Conservation (phyloP, 2,113 vertebrate species). For the Trichechus manatus region DNA sequence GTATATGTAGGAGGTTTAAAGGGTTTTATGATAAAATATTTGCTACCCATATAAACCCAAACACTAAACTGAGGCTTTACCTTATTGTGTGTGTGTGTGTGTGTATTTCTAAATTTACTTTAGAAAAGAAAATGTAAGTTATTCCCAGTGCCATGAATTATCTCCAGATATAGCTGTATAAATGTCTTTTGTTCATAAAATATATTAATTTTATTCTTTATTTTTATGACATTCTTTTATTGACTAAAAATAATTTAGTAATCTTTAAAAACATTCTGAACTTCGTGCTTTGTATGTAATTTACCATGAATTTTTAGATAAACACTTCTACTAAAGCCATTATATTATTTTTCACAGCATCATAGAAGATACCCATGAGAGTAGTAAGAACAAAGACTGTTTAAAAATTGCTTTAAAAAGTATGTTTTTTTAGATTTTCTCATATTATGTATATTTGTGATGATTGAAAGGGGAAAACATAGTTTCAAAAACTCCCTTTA, state of each 20-base stretch:
- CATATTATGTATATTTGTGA: not conserved
- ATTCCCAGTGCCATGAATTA: constrained; percentile 2
- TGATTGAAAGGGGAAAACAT: not conserved
- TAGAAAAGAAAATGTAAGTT: not conserved
- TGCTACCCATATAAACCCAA: constrained; percentile 1
- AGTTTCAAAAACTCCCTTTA: not conserved
- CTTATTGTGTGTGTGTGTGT: not conserved
- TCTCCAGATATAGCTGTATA: constrained; percentile 12
- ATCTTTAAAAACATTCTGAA: constrained; percentile 46
- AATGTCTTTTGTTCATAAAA: constrained; percentile 45
- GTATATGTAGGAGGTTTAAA: constrained; percentile 3
- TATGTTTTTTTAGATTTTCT: constrained; percentile 5
- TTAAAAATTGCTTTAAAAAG: constrained; percentile 8
- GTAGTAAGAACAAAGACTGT: not conserved
- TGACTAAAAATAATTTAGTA: constrained; percentile 38
- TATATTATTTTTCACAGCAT: not conserved
- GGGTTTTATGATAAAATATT: constrained; percentile 60
- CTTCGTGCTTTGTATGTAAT: constrained; percentile 21
- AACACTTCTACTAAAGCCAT: not conserved
- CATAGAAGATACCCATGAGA: constrained; percentile 38
- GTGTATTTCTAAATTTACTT: constrained; percentile 56
- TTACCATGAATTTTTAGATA: constrained; percentile 54
- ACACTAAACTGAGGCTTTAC: not conserved
- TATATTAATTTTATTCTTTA: not conserved
- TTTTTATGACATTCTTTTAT: constrained; percentile 49